phyloP scores from a whole-genome alignment of 2,113 vertebrate genomes.

The Seriola rivoliana region DNA sequence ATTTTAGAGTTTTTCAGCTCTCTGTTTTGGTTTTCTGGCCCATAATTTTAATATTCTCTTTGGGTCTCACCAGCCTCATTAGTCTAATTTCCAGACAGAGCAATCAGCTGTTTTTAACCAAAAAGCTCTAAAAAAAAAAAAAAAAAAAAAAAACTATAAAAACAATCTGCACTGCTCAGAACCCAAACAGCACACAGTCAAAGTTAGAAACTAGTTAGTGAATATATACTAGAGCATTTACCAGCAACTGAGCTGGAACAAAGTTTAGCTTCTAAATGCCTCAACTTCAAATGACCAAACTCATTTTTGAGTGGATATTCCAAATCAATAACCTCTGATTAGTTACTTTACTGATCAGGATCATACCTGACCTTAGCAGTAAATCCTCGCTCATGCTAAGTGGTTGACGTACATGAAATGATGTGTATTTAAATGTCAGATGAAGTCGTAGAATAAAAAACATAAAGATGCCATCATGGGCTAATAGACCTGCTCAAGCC shows the following conservation, averaged over 20 bases:
- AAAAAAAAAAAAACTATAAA: neutral
- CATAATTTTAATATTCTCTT: neutral
- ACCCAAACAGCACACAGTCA: neutral
- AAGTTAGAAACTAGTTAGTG: neutral
- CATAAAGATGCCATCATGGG: slow-evolving; percentile 41
- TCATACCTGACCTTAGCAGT: neutral
- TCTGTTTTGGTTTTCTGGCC: neutral
- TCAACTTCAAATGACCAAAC: neutral
- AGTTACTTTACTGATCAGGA: neutral
- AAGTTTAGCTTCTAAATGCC: neutral
- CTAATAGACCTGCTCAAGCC: slow-evolving; percentile 66
- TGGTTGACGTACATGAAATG: neutral
- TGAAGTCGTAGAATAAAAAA: slow-evolving; percentile 14
- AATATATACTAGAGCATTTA: neutral
- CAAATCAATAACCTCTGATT: neutral
- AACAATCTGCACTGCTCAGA: neutral
- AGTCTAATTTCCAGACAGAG: slow-evolving; percentile 18
- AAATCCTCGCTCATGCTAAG: neutral
- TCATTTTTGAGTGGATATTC: neutral
- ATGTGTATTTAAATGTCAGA: slow-evolving; percentile 26
- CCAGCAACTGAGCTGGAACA: neutral
- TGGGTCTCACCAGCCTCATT: slow-evolving; percentile 20
- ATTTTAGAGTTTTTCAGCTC: neutral
- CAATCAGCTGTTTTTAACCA: neutral
- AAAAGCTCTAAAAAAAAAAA: neutral